Base-by-base conservation (phyloP, 2,113 vertebrate genomes). In the Oxyura jamaicensis region DNA sequence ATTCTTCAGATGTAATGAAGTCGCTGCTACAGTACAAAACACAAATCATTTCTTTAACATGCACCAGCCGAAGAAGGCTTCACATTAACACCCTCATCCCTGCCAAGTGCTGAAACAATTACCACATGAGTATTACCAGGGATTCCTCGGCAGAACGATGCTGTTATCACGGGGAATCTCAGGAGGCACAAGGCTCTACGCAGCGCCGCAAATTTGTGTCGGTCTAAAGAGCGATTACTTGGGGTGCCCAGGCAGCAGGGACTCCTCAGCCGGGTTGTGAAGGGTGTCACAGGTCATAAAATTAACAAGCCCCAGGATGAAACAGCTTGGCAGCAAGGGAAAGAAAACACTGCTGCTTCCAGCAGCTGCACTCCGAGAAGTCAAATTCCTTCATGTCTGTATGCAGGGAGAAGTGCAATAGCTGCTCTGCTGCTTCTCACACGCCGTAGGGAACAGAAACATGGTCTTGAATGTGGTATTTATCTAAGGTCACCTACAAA, bases 41-140 rank as follows among this genome's bases (percentile, higher is more conserved):
- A 95, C 67, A 88, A 89, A 93, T 92, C 6, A 91, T 74, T 42
- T 75, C 69, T 86, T 91, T 60, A 81, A 82, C 22, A 75, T 0
- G 4, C 1, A 4, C 60, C 63, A 94, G 90, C 63, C 2, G 10
- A 83, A 86, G 72, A 17, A 88, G 71, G 63, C 44, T 91, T 86
- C 93, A 46, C 50, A 77, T 71, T 83, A 91, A 90, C 0, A 0
- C 72, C 59, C 63, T 93, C 11, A 0, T 48, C 79, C 79, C 75
- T 95, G 88, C 79, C 90, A 95, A 97, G 83, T 50, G 73, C 59
- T 44, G 41, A 76, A 90, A 93, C 82, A 86, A 93, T 59, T 74
- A 68, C 50, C 1, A 15, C 86, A 75, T 17, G 39, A 81, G 89
- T 84, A 92, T 76, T 78, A 88, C 72, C 26, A 20, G 46, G 56